Percentiles rank a stretch among this genome's conserved stretches.
Conservation (phyloP, 2,113 vertebrate genomes). For the Lasiurus cinereus region DNA sequence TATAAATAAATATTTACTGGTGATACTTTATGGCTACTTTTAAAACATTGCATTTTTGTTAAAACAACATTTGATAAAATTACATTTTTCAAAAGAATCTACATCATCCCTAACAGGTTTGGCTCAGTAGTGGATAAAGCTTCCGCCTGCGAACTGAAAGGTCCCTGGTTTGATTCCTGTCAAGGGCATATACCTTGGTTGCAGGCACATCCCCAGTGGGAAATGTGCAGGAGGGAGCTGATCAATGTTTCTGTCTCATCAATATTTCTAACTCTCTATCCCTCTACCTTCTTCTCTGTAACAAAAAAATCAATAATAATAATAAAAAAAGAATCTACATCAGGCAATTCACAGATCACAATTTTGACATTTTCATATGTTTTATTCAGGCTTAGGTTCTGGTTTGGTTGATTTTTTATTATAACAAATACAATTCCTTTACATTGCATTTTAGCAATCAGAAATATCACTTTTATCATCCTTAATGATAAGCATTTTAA, state of each 20-base stretch:
- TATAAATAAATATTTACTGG: constrained; percentile 50
- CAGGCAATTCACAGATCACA: neutral
- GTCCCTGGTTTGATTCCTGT: no score
- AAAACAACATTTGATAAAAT: constrained; percentile 40
- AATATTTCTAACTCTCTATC: no score
- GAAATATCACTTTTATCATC: neutral
- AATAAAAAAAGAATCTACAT: no score
- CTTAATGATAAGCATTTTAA: constrained; percentile 10
- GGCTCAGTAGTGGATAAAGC: no score
- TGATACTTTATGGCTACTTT: neutral
- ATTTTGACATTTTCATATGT: constrained; percentile 30
- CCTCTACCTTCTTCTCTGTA: no score
- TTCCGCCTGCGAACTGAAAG: no score
- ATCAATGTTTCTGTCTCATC: no score
- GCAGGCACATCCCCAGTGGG: no score
- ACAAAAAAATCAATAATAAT: no score
- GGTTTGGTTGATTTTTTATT: constrained; percentile 19
- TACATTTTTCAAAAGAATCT: constrained; percentile 28
- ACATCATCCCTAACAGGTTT: no score
- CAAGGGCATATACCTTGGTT: no score
- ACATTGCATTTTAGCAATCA: constrained; percentile 29
- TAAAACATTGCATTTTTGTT: constrained; percentile 6
- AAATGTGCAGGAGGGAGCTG: no score
- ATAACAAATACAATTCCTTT: constrained; percentile 30
- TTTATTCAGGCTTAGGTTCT: constrained; percentile 4